Conservation (phyloP, 2,888 invertebrate genomes). For the Sinhomidia bicolor region DNA sequence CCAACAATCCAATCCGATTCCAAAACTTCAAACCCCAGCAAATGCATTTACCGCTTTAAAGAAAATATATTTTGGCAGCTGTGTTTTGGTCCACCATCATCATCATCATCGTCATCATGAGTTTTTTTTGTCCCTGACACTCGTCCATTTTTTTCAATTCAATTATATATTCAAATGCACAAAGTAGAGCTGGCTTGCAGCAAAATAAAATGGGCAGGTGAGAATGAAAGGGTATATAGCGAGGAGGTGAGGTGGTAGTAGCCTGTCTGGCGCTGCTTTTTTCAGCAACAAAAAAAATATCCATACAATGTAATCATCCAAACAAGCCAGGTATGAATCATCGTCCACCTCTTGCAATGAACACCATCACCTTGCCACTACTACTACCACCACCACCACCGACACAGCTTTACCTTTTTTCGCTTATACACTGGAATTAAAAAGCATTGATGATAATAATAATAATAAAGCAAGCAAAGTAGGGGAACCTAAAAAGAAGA, state of each 20-base stretch:
- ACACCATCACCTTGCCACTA: neutral
- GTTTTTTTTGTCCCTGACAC: neutral
- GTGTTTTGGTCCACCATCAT: conserved; percentile 56
- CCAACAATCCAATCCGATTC: conserved; percentile 7
- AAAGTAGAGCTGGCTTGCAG: conserved; percentile 11
- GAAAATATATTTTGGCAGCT: conserved; percentile 36
- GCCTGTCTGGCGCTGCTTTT: conserved; percentile 42
- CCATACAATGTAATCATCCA: neutral
- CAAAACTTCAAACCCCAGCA: neutral
- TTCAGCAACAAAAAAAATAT: neutral
- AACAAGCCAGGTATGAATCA: conserved; percentile 26
- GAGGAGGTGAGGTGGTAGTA: neutral
- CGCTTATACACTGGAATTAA: conserved; percentile 31
- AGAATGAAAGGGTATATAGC: conserved; percentile 35
- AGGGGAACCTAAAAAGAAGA: conserved; percentile 18
- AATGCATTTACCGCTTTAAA: neutral
- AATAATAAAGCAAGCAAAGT: conserved; percentile 11
- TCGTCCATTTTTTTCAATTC: conserved; percentile 1
- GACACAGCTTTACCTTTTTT: conserved; percentile 21
- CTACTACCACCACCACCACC: neutral
- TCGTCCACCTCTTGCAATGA: too few species aligned
- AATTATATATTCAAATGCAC: conserved; percentile 24
- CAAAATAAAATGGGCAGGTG: conserved; percentile 51
- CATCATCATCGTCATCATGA: neutral
- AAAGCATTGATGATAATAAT: neutral